These are phyloP conservation scores for Okapia johnstoni DNA, from an alignment of 2,113 vertebrate species.

Conservation along the genomic window DNA sequence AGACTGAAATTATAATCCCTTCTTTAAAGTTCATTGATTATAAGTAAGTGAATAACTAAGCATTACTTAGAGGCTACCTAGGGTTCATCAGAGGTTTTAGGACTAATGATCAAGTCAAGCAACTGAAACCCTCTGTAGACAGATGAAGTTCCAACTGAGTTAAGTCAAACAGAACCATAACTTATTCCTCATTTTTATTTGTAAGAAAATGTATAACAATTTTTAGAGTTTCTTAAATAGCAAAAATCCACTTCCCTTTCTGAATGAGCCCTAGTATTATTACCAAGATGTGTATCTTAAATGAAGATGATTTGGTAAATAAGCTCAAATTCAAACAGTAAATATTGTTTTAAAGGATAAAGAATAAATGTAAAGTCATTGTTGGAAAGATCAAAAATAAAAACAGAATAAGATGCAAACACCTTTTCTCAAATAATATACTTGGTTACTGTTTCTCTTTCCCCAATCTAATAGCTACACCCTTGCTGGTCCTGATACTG, in stretches of 20 bases:
- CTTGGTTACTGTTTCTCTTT: conserved; percentile 7
- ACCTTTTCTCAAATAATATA: background rate
- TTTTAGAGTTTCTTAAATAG: conserved; percentile 16
- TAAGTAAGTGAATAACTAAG: background rate
- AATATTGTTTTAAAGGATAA: conserved; percentile 25
- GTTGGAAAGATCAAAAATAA: background rate
- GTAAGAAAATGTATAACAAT: background rate
- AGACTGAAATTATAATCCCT: background rate
- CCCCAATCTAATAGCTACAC: conserved; percentile 85
- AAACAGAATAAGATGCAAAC: background rate
- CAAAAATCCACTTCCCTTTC: background rate
- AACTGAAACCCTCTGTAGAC: background rate
- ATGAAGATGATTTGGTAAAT: background rate
- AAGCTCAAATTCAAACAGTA: background rate
- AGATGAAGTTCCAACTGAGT: background rate
- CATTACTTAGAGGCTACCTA: background rate
- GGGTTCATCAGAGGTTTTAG: background rate
- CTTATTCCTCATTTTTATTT: background rate
- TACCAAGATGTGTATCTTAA: background rate
- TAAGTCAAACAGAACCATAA: background rate
- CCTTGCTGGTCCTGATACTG: conserved; percentile 87
- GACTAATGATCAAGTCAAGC: background rate
- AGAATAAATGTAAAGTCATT: background rate
- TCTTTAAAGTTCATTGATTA: background rate
- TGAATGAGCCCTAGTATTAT: background rate